These are phyloP conservation scores for Lateolabrax maculatus DNA, from an alignment of 2,797 vertebrate genomes.

Conservation along the genomic window DNA sequence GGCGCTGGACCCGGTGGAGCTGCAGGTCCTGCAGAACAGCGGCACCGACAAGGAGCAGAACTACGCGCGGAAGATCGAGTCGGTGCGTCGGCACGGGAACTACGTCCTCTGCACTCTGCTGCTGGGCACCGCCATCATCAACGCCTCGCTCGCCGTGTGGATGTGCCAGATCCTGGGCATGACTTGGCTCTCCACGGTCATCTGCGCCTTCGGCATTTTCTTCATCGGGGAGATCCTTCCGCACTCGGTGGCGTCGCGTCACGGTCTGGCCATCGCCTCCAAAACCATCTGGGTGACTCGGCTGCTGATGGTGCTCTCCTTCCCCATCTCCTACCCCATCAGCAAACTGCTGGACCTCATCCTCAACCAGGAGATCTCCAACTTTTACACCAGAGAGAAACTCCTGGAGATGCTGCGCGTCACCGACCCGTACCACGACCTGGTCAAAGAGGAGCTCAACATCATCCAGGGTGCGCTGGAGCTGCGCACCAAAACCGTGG, in stretches of 20 bases:
- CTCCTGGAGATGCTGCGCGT: constrained; percentile 93
- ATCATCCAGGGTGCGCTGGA: constrained; percentile 96
- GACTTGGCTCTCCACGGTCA: constrained; percentile 90
- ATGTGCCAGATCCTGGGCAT: constrained; percentile 88
- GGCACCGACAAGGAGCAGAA: constrained; percentile 91
- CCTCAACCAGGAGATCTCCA: constrained; percentile 93
- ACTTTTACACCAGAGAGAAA: constrained; percentile 92
- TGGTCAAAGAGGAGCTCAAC: constrained; percentile 94
- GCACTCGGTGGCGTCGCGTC: constrained; percentile 93
- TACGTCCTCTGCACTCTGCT: constrained; percentile 92
- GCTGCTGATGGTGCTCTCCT: constrained; percentile 92
- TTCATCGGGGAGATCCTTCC: constrained; percentile 93
- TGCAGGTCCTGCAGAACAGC: constrained; percentile 93
- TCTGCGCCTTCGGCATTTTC: constrained; percentile 91
- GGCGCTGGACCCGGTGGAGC: constrained; percentile 93
- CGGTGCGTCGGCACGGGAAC: constrained; percentile 90
- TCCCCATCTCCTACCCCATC: constrained; percentile 93
- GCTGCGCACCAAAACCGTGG: constrained; percentile 93
- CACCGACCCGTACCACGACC: constrained; percentile 92
- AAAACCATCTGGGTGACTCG: constrained; percentile 93
- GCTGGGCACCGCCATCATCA: constrained; percentile 91
- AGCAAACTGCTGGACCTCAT: constrained; percentile 94
- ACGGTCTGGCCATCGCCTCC: constrained; percentile 93
- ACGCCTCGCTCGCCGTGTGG: constrained; percentile 92
- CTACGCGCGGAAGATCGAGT: constrained; percentile 91